Percentiles rank a stretch among this genome's conserved stretches.
Conservation (phyloP, 2,888 invertebrate genomes). For the Drosophila recens region DNA sequence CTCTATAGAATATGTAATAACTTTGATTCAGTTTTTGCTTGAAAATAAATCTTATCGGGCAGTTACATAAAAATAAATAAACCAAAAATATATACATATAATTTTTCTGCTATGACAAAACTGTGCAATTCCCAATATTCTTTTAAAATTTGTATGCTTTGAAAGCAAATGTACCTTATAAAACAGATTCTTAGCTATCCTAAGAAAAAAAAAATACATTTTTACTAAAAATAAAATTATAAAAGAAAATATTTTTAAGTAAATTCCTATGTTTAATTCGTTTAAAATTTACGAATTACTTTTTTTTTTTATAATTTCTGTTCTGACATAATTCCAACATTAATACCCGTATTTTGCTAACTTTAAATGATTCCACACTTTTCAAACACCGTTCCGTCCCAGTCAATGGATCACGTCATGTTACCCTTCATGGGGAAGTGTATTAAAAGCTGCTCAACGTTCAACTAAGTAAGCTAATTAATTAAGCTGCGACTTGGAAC, state of each 20-base stretch:
- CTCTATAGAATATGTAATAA: no score
- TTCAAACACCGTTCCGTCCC: not conserved
- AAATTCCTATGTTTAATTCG: no score
- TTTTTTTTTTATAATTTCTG: no score
- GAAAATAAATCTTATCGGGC: not conserved
- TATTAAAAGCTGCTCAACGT: conserved; percentile 21
- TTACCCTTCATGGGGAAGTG: conserved; percentile 3
- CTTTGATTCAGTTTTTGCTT: not conserved
- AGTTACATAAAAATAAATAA: not conserved
- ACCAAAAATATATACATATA: not conserved
- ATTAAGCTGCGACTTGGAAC: conserved; percentile 28
- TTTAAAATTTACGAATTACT: no score
- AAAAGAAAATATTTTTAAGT: no score
- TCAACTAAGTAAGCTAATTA: conserved; percentile 37
- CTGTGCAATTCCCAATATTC: not conserved
- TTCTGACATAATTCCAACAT: no score
- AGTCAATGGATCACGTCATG: not conserved
- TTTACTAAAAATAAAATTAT: no score
- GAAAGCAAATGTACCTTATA: not conserved
- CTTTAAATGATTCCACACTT: no score
- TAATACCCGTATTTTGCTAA: not conserved
- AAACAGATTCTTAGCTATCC: not conserved
- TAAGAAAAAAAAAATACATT: no score
- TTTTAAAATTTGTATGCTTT: not conserved
- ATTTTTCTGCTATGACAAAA: not conserved